A percentile compares a stretch with the other conserved stretches of the same genome.
Evolutionary conservation across 1,140 invertebrate genomes (phyloP).

Genomic region (Elysia chlorotica): DNA sequence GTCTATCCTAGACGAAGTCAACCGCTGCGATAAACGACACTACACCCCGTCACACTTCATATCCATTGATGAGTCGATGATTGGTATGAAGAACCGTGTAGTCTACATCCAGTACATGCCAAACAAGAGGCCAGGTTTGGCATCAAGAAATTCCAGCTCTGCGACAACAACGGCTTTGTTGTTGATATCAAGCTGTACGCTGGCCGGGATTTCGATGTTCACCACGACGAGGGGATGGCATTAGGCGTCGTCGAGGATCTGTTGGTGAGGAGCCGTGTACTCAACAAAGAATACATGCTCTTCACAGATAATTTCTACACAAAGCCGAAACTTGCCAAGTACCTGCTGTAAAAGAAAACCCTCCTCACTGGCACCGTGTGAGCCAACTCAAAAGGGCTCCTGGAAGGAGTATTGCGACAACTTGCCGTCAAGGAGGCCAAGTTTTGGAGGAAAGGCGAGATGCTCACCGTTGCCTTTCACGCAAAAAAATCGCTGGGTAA

Average conservation of each 20-base stretch:
- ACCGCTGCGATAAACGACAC: background rate
- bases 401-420: background rate
- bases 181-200: slow-evolving; percentile 10
- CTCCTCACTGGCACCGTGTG: slow-evolving; percentile 24
- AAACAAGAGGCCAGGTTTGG: slow-evolving; percentile 24
- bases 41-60: slow-evolving; percentile 17
- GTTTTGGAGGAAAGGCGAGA: background rate
- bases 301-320: slow-evolving; percentile 30
- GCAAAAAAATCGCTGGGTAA: slow-evolving; percentile 12
- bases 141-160: slow-evolving; percentile 27
- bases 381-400: slow-evolving; percentile 4
- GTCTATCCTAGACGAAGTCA: slow-evolving; percentile 13
- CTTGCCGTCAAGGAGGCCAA: background rate
- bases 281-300: slow-evolving; percentile 27
- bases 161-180: slow-evolving; percentile 19
- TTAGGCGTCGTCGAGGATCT: slow-evolving; percentile 19
- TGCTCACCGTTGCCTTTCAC: slow-evolving; percentile 6
- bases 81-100: slow-evolving; percentile 23
- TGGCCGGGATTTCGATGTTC: slow-evolving; percentile 17
- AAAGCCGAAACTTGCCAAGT: slow-evolving; percentile 7
- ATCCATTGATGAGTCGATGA: slow-evolving; percentile 28
- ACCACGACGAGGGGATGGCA: slow-evolving; percentile 6
- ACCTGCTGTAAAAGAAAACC: background rate
- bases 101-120: slow-evolving; percentile 15
- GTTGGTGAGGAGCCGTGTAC: background rate